A percentile compares a stretch with the other conserved stretches of the same genome.
Evolutionary conservation across 2,113 vertebrate genomes (phyloP).

Genomic region (Lamprotornis superbus): DNA sequence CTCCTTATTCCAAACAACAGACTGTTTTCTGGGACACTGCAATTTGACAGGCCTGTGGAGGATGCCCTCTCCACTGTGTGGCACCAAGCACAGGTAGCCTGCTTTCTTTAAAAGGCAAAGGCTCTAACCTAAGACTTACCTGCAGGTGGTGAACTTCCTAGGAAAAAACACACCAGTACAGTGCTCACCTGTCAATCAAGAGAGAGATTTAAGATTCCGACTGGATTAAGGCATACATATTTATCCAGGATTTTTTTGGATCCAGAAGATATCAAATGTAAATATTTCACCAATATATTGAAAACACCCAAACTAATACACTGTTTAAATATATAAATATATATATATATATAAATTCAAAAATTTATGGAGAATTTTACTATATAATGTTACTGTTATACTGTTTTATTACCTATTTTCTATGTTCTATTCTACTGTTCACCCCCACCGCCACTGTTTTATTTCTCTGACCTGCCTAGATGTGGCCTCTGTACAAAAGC

Average conservation of each 20-base stretch:
- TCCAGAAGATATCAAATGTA: slow-evolving; percentile 78
- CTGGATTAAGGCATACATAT: slow-evolving; percentile 66
- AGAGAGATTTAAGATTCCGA: slow-evolving; percentile 49
- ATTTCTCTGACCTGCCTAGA: slow-evolving; percentile 52
- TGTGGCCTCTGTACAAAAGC: slow-evolving; percentile 71
- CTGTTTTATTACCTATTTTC: slow-evolving; percentile 80
- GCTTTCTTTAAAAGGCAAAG: slow-evolving; percentile 44
- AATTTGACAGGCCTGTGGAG: slow-evolving; percentile 78
- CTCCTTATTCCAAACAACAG: slow-evolving; percentile 89
- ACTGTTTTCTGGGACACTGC: slow-evolving; percentile 96
- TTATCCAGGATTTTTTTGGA: slow-evolving; percentile 77
- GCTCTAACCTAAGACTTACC: slow-evolving; percentile 44
- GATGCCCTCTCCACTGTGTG: not conserved
- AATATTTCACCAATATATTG: slow-evolving; percentile 76
- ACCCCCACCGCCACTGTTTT: not conserved
- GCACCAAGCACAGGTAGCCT: slow-evolving; percentile 28
- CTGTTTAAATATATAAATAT: slow-evolving; percentile 70
- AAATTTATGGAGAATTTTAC: slow-evolving; percentile 78
- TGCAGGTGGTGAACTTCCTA: slow-evolving; percentile 49
- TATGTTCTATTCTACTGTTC: slow-evolving; percentile 70
- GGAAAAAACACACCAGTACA: slow-evolving; percentile 21
- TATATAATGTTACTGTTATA: slow-evolving; percentile 76
- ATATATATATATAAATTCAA: slow-evolving; percentile 9
- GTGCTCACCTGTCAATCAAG: slow-evolving; percentile 73
- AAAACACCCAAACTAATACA: slow-evolving; percentile 64